A percentile compares a stretch with the other conserved stretches of the same genome.
phyloP scores from a whole-genome alignment of 2,113 vertebrate species.

The Megaleporinus macrocephalus region DNA sequence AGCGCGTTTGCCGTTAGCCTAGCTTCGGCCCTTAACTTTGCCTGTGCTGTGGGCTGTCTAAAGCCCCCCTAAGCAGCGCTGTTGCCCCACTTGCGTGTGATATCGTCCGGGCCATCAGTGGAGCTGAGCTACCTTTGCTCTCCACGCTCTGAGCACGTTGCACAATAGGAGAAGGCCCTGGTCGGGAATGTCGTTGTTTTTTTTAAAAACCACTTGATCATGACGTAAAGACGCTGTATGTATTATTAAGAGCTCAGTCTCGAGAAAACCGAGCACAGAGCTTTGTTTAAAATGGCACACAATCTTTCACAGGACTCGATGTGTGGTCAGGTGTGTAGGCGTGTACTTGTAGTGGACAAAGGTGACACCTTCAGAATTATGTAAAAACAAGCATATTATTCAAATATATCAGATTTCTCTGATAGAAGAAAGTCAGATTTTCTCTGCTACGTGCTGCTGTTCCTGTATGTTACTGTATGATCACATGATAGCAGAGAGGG shows the following conservation, averaged over 20 bases:
- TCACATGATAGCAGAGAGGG: background rate
- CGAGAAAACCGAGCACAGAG: background rate
- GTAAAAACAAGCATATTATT: background rate
- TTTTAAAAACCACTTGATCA: slow-evolving; percentile 9
- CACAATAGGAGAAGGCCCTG: slow-evolving; percentile 50
- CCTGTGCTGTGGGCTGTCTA: slow-evolving; percentile 20
- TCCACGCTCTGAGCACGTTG: slow-evolving; percentile 30
- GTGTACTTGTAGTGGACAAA: background rate
- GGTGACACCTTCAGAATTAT: background rate
- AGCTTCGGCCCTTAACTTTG: background rate
- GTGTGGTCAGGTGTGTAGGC: background rate
- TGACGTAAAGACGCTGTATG: slow-evolving; percentile 33
- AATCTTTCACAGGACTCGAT: background rate
- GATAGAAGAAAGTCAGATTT: no score
- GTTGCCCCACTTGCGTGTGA: slow-evolving; percentile 51
- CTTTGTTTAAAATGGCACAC: background rate
- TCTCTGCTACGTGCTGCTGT: no score
- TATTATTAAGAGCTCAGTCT: slow-evolving; percentile 8
- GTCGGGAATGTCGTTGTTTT: slow-evolving; percentile 46
- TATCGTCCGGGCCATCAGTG: slow-evolving; percentile 43
- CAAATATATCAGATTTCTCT: no score
- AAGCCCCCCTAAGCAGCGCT: slow-evolving; percentile 4
- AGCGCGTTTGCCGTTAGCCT: background rate
- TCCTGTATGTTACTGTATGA: background rate
- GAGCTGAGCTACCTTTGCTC: slow-evolving; percentile 45